Base-by-base conservation (phyloP, 2,888 invertebrate genomes). In the Eugnorisma glareosa region DNA sequence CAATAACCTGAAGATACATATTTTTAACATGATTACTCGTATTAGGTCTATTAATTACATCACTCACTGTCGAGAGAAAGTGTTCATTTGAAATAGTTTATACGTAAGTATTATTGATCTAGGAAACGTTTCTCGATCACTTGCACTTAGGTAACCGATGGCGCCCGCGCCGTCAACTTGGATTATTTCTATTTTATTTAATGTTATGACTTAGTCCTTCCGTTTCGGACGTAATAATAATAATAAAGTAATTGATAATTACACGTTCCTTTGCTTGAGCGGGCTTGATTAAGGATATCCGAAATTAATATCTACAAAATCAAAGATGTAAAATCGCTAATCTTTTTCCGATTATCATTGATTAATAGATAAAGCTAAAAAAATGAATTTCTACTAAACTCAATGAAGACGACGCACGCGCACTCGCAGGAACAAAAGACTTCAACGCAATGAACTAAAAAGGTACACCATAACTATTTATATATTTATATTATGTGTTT, bases 81-180 rank as follows among this genome's bases (percentile, higher is more conserved):
- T 72, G 71, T 67, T 85, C 71, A 57, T 84, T 79, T 84, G 73
- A 70, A 82, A 84, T 63, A 61, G 43, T 82, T 81, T 66, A 48
- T 67, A 66, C 82, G 73, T 73, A 51, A 69, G 83, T 78, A 35
- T 72, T 75, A 51, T 69, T 81, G 85, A 61, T 77, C 72, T 68
- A 85, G 82, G 85, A 82, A 85, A 81, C 57, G 81, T 84, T 84
- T 72, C 72, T 54, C 68, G 81, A 75, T 81, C 75, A 63, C 75
- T 84, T 66, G 66, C 2, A 69, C 79, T 84, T 73, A 82, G 73
- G 69, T 82, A 82, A 82, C 68, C 10, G 40, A 40, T 11, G 31
- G 67, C 64, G 71, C 35, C n/a, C 31, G 71, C 61, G 37, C 21
- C 37, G 59, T n/a, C 24, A 28, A 40, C 45, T 48, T 54, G 8